phyloP scores from a whole-genome alignment of 2,113 vertebrate genomes.

The Pungitius pungitius region DNA sequence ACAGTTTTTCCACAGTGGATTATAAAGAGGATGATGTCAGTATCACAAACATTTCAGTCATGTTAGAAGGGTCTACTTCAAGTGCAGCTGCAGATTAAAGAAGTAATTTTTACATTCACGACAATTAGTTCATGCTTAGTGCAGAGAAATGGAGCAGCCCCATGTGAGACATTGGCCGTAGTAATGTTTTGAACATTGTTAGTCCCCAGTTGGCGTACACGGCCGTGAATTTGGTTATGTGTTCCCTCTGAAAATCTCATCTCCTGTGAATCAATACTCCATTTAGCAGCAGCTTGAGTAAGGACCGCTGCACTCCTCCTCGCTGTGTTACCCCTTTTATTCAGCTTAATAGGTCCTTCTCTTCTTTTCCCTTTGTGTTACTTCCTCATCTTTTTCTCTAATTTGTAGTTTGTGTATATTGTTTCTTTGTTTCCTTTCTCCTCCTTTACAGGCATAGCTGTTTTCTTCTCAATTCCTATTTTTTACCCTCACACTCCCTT shows the following conservation, averaged over 20 bases:
- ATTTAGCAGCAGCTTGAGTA: constrained; percentile 62
- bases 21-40: no score
- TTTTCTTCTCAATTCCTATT: not conserved
- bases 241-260: constrained; percentile 74
- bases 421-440: not conserved
- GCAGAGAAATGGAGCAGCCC: not conserved
- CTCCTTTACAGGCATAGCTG: no score
- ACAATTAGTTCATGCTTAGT: constrained; percentile 19
- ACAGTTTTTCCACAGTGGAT: no score
- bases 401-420: no score
- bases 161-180: not conserved
- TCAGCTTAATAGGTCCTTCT: not conserved
- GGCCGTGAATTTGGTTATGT: constrained; percentile 56
- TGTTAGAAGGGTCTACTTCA: not conserved
- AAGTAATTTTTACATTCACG: not conserved
- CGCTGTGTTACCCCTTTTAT: constrained; percentile 6
- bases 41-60: no score
- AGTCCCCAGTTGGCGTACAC: constrained; percentile 31
- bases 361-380: not conserved
- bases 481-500: not conserved
- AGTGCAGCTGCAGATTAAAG: constrained; percentile 12
- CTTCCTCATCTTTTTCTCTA: not conserved
- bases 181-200: constrained; percentile 33
- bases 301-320: constrained; percentile 17
- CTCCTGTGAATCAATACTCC: constrained; percentile 72